phyloP scores from a whole-genome alignment of 2,888 invertebrate species.

The Nymphalis polychloros region DNA sequence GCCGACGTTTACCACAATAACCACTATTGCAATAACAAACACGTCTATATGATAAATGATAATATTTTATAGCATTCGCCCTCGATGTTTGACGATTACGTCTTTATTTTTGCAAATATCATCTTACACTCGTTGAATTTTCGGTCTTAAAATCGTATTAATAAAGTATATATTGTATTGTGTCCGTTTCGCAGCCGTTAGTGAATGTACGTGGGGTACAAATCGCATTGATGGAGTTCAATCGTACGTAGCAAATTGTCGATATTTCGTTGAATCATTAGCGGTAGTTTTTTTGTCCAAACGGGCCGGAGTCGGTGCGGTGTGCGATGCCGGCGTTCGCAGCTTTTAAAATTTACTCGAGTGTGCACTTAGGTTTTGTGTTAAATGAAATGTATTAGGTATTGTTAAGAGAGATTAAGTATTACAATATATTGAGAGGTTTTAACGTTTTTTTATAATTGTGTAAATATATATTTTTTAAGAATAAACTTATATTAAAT shows the following conservation, averaged over 20 bases:
- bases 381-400: conserved; percentile 39
- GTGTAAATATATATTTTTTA: background rate
- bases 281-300: conserved; percentile 57
- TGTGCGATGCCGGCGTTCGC: conserved; percentile 43
- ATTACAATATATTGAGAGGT: conserved; percentile 9
- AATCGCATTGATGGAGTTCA: conserved; percentile 75
- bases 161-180: conserved; percentile 40
- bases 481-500: background rate
- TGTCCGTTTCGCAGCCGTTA: conserved; percentile 46
- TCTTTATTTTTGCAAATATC: conserved; percentile 69
- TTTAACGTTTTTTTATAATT: background rate
- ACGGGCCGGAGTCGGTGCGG: conserved; percentile 39
- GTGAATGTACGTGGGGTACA: conserved; percentile 59
- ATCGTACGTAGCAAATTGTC: conserved; percentile 80
- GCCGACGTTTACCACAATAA: conserved; percentile 77
- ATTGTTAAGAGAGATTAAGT: conserved; percentile 25
- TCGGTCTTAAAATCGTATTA: conserved; percentile 1
- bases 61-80: conserved; percentile 75
- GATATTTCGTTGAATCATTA: conserved; percentile 72
- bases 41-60: conserved; percentile 77
- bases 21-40: conserved; percentile 74
- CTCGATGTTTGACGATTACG: conserved; percentile 69
- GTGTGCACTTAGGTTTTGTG: conserved; percentile 56
- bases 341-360: conserved; percentile 61
- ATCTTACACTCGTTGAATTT: conserved; percentile 28